Percentiles rank a stretch among this genome's conserved stretches.
Conservation (phyloP, 2,113 vertebrate species). For the Acrocephalus arundinaceus region DNA sequence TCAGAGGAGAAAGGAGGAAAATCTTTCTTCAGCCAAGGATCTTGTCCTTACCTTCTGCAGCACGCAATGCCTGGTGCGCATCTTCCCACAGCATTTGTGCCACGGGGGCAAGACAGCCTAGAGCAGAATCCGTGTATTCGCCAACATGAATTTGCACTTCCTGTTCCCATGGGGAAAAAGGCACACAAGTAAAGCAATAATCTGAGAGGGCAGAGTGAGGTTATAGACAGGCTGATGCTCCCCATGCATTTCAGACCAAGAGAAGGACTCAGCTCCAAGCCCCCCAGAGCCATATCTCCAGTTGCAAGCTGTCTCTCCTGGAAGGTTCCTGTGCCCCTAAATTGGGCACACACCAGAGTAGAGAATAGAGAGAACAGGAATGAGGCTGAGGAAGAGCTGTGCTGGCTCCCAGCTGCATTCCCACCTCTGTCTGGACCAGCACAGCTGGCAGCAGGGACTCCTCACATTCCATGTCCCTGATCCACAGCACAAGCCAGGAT, state of each 20-base stretch:
- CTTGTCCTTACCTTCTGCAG: background rate
- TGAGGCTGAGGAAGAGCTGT: background rate
- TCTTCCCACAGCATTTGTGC: no score
- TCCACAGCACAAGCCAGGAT: no score
- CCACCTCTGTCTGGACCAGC: background rate
- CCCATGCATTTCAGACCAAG: background rate
- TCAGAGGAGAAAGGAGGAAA: background rate
- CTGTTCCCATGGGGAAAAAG: background rate
- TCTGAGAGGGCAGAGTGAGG: accelerated
- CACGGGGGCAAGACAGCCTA: background rate
- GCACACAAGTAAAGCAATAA: accelerated
- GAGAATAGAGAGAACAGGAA: background rate
- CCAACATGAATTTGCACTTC: no score
- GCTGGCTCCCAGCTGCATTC: background rate
- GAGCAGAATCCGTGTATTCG: no score
- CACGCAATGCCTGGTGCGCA: background rate
- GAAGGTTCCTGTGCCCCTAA: background rate
- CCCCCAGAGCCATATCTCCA: no score
- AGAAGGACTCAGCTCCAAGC: no score
- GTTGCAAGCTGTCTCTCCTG: no score
- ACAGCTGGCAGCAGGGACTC: background rate
- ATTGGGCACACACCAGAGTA: no score
- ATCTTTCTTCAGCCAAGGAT: background rate
- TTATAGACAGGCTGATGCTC: no score
- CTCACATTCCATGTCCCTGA: background rate